Evolutionary conservation across 2,113 vertebrate genomes (phyloP).

Genomic region (Xenopus borealis): DNA sequence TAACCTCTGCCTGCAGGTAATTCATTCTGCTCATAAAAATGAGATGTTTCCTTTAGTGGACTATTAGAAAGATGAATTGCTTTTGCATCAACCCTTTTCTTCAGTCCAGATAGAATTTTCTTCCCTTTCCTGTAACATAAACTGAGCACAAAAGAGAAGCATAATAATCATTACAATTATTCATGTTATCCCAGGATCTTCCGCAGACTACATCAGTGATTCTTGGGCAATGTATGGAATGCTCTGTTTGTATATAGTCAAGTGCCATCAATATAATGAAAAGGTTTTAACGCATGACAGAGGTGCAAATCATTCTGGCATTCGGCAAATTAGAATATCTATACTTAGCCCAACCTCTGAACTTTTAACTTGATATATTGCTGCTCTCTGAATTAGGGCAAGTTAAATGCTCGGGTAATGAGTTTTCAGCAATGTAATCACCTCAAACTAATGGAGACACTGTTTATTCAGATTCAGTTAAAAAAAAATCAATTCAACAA

Average conservation of each 20-base stretch:
- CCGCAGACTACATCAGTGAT: neutral
- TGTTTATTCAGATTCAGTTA: conserved; percentile 19
- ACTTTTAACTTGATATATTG: conserved; percentile 16
- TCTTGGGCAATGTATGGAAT: conserved; percentile 34
- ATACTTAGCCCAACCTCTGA: conserved; percentile 27
- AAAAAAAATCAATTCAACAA: no score
- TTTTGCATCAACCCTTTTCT: neutral
- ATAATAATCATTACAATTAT: neutral
- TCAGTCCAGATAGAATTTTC: neutral
- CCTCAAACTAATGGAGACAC: conserved; percentile 27
- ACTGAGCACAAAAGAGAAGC: neutral
- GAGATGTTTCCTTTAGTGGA: conserved; percentile 54
- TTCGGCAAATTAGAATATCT: conserved; percentile 27
- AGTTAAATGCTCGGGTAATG: conserved; percentile 11
- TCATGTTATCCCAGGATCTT: conserved; percentile 23
- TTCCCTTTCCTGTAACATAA: neutral
- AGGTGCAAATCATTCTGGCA: conserved; percentile 42
- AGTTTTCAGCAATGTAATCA: conserved; percentile 21
- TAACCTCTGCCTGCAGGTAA: conserved; percentile 80
- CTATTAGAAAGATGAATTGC: conserved; percentile 15
- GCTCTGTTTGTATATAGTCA: conserved; percentile 22
- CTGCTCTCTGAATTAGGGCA: neutral
- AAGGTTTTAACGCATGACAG: conserved; percentile 36
- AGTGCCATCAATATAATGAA: conserved; percentile 20
- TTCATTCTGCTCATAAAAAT: conserved; percentile 70